These are phyloP conservation scores for Aricia artaxerxes DNA, from an alignment of 2,888 invertebrate genomes.

Conservation along the genomic window DNA sequence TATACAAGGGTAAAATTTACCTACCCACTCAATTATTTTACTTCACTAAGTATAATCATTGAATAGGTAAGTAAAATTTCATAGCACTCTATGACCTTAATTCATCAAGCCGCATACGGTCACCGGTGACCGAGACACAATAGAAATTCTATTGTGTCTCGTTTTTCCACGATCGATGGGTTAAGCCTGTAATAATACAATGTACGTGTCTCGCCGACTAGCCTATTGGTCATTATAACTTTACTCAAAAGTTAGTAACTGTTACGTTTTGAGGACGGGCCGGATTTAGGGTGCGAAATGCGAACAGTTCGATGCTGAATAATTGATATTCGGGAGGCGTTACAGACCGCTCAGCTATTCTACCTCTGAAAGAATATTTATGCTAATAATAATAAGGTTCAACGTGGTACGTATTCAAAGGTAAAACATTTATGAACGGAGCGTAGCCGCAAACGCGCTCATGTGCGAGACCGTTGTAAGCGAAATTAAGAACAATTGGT, in stretches of 20 bases:
- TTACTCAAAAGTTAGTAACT: background rate
- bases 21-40: no score
- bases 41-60: no score
- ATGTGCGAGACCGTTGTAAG: slow-evolving; percentile 40
- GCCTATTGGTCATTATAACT: slow-evolving; percentile 6
- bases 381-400: background rate
- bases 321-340: slow-evolving; percentile 42
- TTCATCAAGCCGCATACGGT: no score
- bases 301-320: slow-evolving; percentile 38
- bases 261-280: slow-evolving; percentile 11
- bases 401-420: background rate
- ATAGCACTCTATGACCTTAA: no score
- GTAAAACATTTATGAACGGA: background rate
- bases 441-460: slow-evolving; percentile 38
- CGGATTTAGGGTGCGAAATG: slow-evolving; percentile 34
- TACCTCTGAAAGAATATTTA: background rate
- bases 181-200: background rate
- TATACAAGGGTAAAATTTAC: no score
- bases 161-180: no score
- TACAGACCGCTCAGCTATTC: background rate
- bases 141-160: no score
- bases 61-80: no score
- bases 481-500: slow-evolving; percentile 41
- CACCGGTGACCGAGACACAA: no score
- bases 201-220: background rate